Evolutionary conservation across 2,113 vertebrate species (phyloP).

Genomic region (Cyprinus carpio): DNA sequence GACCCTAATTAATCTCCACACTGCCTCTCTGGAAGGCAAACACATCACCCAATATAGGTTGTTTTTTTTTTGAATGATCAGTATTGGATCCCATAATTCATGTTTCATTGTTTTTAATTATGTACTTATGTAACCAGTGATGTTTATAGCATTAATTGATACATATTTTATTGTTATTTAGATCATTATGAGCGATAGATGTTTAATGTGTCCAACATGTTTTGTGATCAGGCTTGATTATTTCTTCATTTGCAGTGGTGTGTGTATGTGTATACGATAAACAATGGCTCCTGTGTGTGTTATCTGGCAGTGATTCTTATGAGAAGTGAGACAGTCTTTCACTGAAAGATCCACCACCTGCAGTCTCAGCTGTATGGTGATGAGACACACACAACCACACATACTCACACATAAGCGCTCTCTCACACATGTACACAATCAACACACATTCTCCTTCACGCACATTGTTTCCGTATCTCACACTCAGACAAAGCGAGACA

Average conservation of each 20-base stretch:
- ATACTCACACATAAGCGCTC: slow-evolving; percentile 8
- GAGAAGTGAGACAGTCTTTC: slow-evolving; percentile 55
- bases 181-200: neutral
- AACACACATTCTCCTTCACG: neutral
- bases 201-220: slow-evolving; percentile 10
- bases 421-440: slow-evolving; percentile 9
- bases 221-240: slow-evolving; percentile 22
- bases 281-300: slow-evolving; percentile 49
- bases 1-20: slow-evolving; percentile 22
- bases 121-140: too few relatives aligned
- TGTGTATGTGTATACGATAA: too few relatives aligned
- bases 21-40: too few relatives aligned
- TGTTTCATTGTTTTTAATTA: too few relatives aligned
- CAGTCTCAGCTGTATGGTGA: slow-evolving; percentile 59
- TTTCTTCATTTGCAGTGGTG: slow-evolving; percentile 36
- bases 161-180: neutral
- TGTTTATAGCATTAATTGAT: neutral
- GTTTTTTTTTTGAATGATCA: too few relatives aligned
- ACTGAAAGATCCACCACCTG: slow-evolving; percentile 51
- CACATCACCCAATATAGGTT: too few relatives aligned
- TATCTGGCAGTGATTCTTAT: slow-evolving; percentile 50
- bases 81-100: too few relatives aligned
- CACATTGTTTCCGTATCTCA: slow-evolving; percentile 14
- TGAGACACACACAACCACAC: slow-evolving; percentile 34
- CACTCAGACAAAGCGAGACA: neutral